Percentiles rank a stretch among this genome's conserved stretches.
These are phyloP conservation scores for Bombycilla garrulus DNA, from an alignment of 2,113 vertebrate species.

Conservation along the genomic window DNA sequence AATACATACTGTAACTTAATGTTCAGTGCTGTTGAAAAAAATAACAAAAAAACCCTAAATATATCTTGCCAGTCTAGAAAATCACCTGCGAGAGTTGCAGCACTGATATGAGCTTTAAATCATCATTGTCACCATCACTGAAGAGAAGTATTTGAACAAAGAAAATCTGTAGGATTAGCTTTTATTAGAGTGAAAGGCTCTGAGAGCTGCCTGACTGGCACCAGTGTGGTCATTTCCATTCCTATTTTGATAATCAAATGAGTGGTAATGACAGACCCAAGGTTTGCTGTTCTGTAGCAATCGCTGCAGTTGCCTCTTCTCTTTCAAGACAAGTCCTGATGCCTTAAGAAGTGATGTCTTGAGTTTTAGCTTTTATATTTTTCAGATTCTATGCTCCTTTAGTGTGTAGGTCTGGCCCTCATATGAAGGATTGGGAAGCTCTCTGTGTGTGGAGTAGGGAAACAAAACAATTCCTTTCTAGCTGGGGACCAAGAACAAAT, in stretches of 20 bases:
- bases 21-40: not conserved
- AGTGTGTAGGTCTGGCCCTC: no score
- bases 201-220: not conserved
- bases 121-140: not conserved
- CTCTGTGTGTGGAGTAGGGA: no score
- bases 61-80: not conserved
- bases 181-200: not conserved
- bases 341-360: no score
- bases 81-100: not conserved
- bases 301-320: not conserved
- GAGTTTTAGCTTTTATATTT: no score
- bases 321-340: not conserved
- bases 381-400: no score
- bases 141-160: not conserved
- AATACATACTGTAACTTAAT: not conserved
- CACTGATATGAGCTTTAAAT: not conserved
- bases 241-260: not conserved
- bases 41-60: rapidly evolving
- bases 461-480: no score
- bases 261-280: not conserved
- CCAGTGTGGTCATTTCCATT: not conserved
- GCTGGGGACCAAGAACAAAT: no score
- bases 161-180: not conserved
- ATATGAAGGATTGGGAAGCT: no score
- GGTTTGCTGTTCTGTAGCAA: not conserved